Percentiles rank a stretch among this genome's conserved stretches.
Conservation (phyloP, 30 jellyfish, hydroid and myxozoan genomes). For the Cassiopea andromeda region DNA sequence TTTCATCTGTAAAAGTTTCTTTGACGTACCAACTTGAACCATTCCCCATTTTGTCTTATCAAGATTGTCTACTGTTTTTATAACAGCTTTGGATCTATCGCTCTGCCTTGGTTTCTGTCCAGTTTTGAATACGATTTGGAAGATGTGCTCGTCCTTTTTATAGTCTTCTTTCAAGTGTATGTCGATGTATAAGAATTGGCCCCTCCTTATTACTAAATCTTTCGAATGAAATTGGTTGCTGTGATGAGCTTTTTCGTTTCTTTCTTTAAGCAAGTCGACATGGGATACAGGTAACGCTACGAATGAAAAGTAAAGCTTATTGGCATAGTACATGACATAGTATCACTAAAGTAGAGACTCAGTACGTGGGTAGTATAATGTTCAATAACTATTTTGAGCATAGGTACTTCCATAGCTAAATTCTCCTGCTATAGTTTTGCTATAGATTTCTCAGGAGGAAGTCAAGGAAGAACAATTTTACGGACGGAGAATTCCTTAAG, state of each 20-base stretch:
- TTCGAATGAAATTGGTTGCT: conserved; percentile 70
- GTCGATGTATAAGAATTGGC: conserved; percentile 72
- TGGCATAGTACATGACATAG: too few relatives aligned
- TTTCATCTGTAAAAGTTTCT: conserved; percentile 50
- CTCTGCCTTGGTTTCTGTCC: conserved; percentile 69
- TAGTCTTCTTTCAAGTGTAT: conserved; percentile 54
- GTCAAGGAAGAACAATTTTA: too few relatives aligned
- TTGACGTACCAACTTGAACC: conserved; percentile 58
- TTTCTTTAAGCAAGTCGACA: conserved; percentile 59
- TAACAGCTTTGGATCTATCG: conserved; percentile 68
- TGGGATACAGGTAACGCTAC: conserved; percentile 60
- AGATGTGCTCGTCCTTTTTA: conserved; percentile 52
- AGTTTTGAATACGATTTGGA: conserved; percentile 64
- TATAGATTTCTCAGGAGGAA: too few relatives aligned
- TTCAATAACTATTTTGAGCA: too few relatives aligned
- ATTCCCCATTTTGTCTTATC: conserved; percentile 78
- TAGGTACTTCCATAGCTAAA: too few relatives aligned
- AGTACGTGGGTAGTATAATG: too few relatives aligned
- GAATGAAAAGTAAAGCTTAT: too few relatives aligned
- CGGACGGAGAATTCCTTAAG: too few relatives aligned
- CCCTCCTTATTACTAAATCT: conserved; percentile 72
- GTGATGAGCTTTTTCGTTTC: conserved; percentile 69
- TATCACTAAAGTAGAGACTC: too few relatives aligned
- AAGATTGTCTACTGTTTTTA: conserved; percentile 54
- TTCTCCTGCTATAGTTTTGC: too few relatives aligned